These are phyloP conservation scores for Cenopis cana DNA, from an alignment of 2,888 invertebrate species.

Conservation along the genomic window DNA sequence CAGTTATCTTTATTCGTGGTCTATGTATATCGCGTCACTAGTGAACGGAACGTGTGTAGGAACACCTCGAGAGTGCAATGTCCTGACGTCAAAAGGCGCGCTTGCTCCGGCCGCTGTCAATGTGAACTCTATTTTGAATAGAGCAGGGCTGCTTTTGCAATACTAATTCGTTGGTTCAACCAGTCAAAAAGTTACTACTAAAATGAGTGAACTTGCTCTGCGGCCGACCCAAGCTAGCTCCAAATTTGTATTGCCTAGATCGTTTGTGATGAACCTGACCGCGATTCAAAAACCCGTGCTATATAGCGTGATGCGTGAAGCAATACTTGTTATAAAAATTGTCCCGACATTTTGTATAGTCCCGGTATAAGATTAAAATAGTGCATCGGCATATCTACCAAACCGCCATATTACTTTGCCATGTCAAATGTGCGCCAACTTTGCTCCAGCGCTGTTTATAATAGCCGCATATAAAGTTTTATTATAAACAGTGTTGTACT, in stretches of 20 bases:
- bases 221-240: background rate
- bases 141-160: background rate
- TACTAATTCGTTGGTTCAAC: background rate
- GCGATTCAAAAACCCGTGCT: conserved; percentile 28
- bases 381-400: conserved; percentile 5
- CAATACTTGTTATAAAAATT: conserved; percentile 41
- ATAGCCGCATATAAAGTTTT: background rate
- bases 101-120: background rate
- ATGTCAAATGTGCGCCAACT: background rate
- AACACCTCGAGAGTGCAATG: conserved; percentile 27
- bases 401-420: conserved; percentile 12
- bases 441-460: background rate
- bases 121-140: background rate
- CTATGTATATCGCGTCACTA: conserved; percentile 16
- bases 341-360: conserved; percentile 36
- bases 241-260: conserved; percentile 12
- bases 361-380: conserved; percentile 37
- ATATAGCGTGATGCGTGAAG: conserved; percentile 34
- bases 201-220: background rate
- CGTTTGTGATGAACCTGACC: conserved; percentile 29
- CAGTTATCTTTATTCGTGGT: conserved; percentile 14
- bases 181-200: background rate
- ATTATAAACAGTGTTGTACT: background rate
- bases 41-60: conserved; percentile 26
- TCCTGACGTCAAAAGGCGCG: background rate